phyloP scores from a whole-genome alignment of 2,888 invertebrate species.

The Ariolimax columbianus region DNA sequence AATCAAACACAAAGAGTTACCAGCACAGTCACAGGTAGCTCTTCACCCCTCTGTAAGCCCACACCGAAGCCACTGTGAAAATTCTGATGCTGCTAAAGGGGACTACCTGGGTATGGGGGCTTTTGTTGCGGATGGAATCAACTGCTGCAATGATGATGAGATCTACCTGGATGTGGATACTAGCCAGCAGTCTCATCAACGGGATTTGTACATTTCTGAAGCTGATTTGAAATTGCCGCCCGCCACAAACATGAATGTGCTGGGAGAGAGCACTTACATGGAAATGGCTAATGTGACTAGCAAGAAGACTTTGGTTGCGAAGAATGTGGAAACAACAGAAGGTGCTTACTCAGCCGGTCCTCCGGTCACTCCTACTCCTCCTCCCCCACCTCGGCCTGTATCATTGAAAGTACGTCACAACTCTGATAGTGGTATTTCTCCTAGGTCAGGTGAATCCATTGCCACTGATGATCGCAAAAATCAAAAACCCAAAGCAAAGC shows the following conservation, averaged over 20 bases:
- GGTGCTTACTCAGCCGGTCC: neutral
- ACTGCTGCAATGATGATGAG: slow-evolving; percentile 43
- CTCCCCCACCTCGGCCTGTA: slow-evolving; percentile 38
- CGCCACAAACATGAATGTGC: slow-evolving; percentile 45
- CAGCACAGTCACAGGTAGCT: slow-evolving; percentile 52
- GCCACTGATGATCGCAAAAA: neutral
- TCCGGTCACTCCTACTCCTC: slow-evolving; percentile 22
- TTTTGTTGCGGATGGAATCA: slow-evolving; percentile 1
- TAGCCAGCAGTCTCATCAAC: neutral
- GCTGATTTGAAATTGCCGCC: slow-evolving; percentile 52
- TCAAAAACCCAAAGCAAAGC: slow-evolving; percentile 10
- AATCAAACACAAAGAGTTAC: slow-evolving; percentile 51
- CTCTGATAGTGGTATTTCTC: slow-evolving; percentile 34
- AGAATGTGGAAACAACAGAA: slow-evolving; percentile 58
- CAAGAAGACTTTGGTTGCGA: slow-evolving; percentile 59
- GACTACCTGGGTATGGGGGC: slow-evolving; percentile 69
- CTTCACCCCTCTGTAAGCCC: slow-evolving; percentile 23
- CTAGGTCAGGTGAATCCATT: neutral
- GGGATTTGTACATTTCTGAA: slow-evolving; percentile 49
- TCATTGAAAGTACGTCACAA: slow-evolving; percentile 42
- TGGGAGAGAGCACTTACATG: slow-evolving; percentile 70
- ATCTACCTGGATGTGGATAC: slow-evolving; percentile 49
- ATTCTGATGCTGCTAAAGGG: slow-evolving; percentile 41
- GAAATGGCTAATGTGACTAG: slow-evolving; percentile 64
- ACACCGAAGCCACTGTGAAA: neutral